Evolutionary conservation across 2,113 vertebrate species (phyloP).

Genomic region (Xenopus tropicalis): DNA sequence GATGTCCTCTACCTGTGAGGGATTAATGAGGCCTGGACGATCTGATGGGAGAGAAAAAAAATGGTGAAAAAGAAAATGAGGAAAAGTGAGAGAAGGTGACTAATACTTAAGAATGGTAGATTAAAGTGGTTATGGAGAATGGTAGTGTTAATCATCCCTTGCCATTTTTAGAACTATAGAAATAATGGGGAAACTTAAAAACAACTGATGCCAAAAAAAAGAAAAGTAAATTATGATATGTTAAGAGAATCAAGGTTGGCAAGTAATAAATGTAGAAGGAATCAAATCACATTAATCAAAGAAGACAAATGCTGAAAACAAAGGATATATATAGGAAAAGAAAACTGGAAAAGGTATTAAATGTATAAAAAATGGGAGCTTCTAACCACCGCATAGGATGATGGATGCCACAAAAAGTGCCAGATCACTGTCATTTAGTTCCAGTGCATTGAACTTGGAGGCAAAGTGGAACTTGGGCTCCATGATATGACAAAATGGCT

Average conservation of each 20-base stretch:
- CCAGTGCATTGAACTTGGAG: conserved; percentile 94
- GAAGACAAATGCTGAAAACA: no score
- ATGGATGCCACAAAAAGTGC: conserved; percentile 97
- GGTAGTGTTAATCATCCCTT: no score
- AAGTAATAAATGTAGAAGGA: no score
- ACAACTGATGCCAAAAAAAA: no score
- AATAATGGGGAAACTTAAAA: no score
- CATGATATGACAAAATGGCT: conserved; percentile 93
- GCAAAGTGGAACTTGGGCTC: conserved; percentile 98
- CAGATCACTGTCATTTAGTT: conserved; percentile 95
- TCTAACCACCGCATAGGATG: conserved; percentile 94
- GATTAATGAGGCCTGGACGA: conserved; percentile 92
- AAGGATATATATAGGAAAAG: no score
- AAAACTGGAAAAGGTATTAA: no score
- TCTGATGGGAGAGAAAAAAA: conserved; percentile 64
- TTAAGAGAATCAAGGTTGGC: no score
- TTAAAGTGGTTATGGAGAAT: no score
- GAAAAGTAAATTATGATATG: no score
- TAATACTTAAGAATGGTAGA: background rate
- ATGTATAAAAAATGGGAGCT: background rate
- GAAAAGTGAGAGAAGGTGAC: background rate
- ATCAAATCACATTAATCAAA: no score
- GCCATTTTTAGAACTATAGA: no score
- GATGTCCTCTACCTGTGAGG: conserved; percentile 94
- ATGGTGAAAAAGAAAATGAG: background rate